Base-by-base conservation (phyloP, 53 echinoderm and acorn worm genomes). In the Crossaster papposus region DNA sequence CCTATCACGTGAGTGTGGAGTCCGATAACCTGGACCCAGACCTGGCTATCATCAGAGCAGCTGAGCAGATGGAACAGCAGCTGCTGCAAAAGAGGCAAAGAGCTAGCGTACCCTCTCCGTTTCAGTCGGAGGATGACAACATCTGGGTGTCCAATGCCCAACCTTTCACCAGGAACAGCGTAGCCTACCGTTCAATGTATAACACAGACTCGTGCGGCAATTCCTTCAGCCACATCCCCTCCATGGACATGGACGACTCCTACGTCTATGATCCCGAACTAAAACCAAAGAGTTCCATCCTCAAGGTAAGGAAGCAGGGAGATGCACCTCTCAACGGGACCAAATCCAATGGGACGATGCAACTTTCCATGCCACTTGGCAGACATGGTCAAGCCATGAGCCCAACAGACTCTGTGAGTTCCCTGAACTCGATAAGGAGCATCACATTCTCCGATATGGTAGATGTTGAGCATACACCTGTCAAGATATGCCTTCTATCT, bases 371-470 rank as follows among this genome's bases (percentile, higher is more conserved):
- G 30, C 79, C 51, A 65, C 35, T 76, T 52, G 26, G 87, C 58
- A 15, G 72, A 31, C 87, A 75, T 31, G 58, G 87, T 15, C 28
- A 36, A 10, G n/a, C 75, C 55, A 87, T 82, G 70, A 90, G 89
- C 28, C 90, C 90, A 62, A 86, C 90, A 77, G 91, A 92, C 36
- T 89, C 92, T 12, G 22, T 82, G 15, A 81, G 82, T 38, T 92
- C 92, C 0, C 52, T 85, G 64, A 91, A 90, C 64, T 83, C 92
- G 14, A 88, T 91, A 64, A 89, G 94, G 88, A 90, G 93, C 58
- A 99, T 99, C 53, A 90, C 94, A 35, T 99, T 99, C 78, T 99
- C 99, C 20, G 96, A 96, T 77, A 96, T 93, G 35, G 96, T 96
- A 20, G 92, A 89, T 44, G 94, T 99, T 65, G 99, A 99, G 52